Base-by-base conservation (phyloP, 2,797 vertebrate genomes). In the Coilia nasus region DNA sequence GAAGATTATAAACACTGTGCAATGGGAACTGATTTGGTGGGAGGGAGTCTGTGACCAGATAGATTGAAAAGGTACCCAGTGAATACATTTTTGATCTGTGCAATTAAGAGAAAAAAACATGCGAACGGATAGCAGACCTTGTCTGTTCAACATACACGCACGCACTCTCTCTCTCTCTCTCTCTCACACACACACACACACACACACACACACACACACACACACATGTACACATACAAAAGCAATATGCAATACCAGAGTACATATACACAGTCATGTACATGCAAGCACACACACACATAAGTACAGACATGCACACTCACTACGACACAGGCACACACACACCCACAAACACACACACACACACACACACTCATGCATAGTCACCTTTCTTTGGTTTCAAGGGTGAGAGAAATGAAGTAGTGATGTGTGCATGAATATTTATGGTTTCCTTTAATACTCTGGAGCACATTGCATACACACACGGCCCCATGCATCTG, bases 1-100 rank as follows among this genome's bases (percentile, higher is more conserved):
- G 90, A 91, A 85, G 89, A 90, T 54, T 3, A 54, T 87, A 90
- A 90, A 92, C 93, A 12, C 90, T 89, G 91, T 88, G 90, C 88
- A 47, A 57, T 90, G 87, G 91, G 90, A 90, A 86, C 90, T 88
- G 85, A 91, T 91, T 83, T 41, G 35, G 35, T 41, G 35, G 35
- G 50, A 54, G 87, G 87, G 87, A 83, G 83, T 86, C 86, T 85
- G 35, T 44, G 31, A 44, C 35, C 31, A 9, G 35, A 17, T 1
- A 87, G 86, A 87, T 91, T 91, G 89, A 91, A 91, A 90, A 91
- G 90, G 89, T 88, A 87, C 87, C 64, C 88, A 81, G 67, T 85
- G 82, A 84, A n/a, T n/a, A n/a, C 85, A 44, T 59, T 78, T 85
- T 87, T 86, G 84, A 86, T 87, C 86, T 86, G 82, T 88, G 85